A percentile compares a stretch with the other conserved stretches of the same genome.
Conservation (phyloP, 1,140 invertebrate genomes). For the Palaemon carinicauda region DNA sequence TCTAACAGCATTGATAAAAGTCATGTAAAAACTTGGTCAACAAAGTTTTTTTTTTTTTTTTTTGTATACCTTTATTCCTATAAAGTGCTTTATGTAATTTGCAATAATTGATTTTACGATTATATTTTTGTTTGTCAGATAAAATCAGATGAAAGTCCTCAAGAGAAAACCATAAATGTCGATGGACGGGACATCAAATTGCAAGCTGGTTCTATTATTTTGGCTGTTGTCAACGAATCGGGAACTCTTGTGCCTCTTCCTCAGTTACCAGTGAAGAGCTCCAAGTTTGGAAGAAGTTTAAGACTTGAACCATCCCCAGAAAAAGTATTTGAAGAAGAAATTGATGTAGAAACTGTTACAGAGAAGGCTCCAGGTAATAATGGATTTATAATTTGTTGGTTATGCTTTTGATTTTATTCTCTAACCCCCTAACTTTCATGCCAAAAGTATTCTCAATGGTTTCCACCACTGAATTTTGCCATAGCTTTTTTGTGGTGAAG, state of each 20-base stretch:
- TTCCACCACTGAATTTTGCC: too few relatives aligned
- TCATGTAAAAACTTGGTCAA: too few relatives aligned
- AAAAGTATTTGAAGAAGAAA: conserved; percentile 13
- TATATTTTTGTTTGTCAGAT: background rate
- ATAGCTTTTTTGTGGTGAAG: too few relatives aligned
- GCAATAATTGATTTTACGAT: too few relatives aligned
- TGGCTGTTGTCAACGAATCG: conserved; percentile 38
- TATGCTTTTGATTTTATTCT: too few relatives aligned
- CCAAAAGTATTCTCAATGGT: too few relatives aligned
- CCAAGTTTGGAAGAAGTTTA: background rate
- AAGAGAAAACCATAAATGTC: background rate
- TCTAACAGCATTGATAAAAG: too few relatives aligned
- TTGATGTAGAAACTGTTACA: conserved; percentile 35
- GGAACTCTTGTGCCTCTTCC: conserved; percentile 38
- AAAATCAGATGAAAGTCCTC: background rate
- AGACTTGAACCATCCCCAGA: background rate
- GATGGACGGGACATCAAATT: conserved; percentile 15
- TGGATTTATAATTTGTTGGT: too few relatives aligned
- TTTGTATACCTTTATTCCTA: too few relatives aligned
- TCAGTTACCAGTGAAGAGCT: conserved; percentile 6
- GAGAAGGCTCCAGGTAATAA: conserved; percentile 41
- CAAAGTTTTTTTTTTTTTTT: too few relatives aligned
- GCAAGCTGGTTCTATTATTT: conserved; percentile 33
- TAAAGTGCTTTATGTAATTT: background rate
- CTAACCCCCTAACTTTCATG: too few relatives aligned